Evolutionary conservation across 2,113 vertebrate species (phyloP).

Genomic region (Ondatra zibethicus): DNA sequence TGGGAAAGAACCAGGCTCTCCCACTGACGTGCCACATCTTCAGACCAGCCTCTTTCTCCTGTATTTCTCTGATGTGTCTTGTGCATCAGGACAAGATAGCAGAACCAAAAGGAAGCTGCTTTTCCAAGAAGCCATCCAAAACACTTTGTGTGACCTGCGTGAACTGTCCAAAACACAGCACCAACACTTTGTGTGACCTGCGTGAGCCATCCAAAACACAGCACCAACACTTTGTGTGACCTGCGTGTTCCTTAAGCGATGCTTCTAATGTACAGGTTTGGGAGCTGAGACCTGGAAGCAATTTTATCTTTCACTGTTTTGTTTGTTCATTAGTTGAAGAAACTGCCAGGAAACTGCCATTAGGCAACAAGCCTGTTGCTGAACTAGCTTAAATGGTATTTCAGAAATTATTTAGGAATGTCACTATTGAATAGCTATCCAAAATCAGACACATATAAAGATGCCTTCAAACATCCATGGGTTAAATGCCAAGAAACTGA

Average conservation of each 20-base stretch:
- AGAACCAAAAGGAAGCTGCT: constrained; percentile 68
- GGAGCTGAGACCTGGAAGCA: constrained; percentile 66
- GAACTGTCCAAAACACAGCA: not conserved
- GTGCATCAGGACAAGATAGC: constrained; percentile 32
- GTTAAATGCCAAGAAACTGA: constrained; percentile 67
- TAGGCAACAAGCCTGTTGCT: constrained; percentile 57
- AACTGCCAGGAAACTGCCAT: constrained; percentile 66
- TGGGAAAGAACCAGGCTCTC: not conserved
- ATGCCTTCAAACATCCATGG: constrained; percentile 50
- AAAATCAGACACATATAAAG: constrained; percentile 66
- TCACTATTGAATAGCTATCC: constrained; percentile 68
- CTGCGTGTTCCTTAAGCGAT: constrained; percentile 14
- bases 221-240: constrained; percentile 17
- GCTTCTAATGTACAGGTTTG: constrained; percentile 49
- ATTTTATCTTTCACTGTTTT: constrained; percentile 73
- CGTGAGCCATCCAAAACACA: not conserved
- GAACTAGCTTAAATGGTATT: constrained; percentile 72
- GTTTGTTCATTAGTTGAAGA: constrained; percentile 64
- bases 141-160: constrained; percentile 40
- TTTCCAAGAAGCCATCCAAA: constrained; percentile 35
- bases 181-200: constrained; percentile 26
- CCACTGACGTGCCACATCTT: not conserved
- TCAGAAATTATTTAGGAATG: constrained; percentile 73
- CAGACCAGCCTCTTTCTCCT: not conserved
- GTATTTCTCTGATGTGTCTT: constrained; percentile 16